Conservation (phyloP, 2,797 vertebrate species). For the Neopelma chrysocephalum region DNA sequence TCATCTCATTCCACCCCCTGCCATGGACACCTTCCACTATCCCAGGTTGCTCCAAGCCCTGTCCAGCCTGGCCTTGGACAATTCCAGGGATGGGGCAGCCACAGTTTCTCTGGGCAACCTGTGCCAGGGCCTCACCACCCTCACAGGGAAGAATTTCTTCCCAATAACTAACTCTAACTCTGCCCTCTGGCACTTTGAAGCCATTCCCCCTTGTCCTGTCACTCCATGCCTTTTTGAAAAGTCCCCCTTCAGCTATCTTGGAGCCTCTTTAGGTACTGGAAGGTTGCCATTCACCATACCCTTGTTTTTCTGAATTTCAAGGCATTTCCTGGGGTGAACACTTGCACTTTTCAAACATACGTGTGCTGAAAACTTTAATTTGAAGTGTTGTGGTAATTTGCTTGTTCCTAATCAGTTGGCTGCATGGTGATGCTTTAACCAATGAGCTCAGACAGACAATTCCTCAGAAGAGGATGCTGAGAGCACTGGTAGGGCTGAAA, state of each 20-base stretch:
- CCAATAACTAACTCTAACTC: fast-evolving
- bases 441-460: not conserved
- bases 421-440: not conserved
- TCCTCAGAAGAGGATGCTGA: not conserved
- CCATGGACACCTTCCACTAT: fast-evolving
- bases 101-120: not conserved
- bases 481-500: not conserved
- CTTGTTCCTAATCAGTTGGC: not conserved
- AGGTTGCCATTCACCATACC: not conserved
- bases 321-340: not conserved
- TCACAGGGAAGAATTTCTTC: fast-evolving
- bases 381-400: not conserved
- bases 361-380: not conserved
- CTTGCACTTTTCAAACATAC: not conserved
- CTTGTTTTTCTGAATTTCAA: not conserved
- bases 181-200: not conserved
- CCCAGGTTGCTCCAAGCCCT: not conserved
- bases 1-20: not conserved
- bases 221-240: not conserved
- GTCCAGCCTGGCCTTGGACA: fast-evolving
- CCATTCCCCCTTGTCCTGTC: not conserved
- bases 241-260: not conserved
- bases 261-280: not conserved
- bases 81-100: not conserved
- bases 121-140: not conserved